A percentile compares a stretch with the other conserved stretches of the same genome.
phyloP scores from a whole-genome alignment of 2,797 vertebrate genomes.

The Arrhamphus sclerolepis region DNA sequence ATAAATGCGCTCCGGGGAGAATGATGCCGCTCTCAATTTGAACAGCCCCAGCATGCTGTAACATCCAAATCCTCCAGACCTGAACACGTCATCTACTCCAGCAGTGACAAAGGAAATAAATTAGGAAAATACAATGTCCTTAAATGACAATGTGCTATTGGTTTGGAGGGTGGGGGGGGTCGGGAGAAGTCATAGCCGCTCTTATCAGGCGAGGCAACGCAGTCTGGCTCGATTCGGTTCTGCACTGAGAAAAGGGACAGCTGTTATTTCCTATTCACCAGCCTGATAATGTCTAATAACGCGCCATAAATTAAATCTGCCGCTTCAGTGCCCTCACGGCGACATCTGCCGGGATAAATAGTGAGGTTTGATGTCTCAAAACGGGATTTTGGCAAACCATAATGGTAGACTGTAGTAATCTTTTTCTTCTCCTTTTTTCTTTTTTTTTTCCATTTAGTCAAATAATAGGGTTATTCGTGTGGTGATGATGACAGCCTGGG shows the following conservation, averaged over 20 bases:
- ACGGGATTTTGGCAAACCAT: constrained; percentile 66
- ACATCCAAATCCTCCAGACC: constrained; percentile 53
- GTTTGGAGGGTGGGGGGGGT: neutral
- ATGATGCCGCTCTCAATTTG: constrained; percentile 49
- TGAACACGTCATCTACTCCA: constrained; percentile 41
- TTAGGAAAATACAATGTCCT: constrained; percentile 52
- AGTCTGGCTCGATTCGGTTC: constrained; percentile 21
- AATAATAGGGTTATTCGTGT: constrained; percentile 77
- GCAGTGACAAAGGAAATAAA: constrained; percentile 51
- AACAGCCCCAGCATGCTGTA: constrained; percentile 39
- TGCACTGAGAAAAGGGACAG: constrained; percentile 34
- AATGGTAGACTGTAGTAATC: constrained; percentile 48
- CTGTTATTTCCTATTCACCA: constrained; percentile 64
- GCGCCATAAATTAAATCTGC: constrained; percentile 70
- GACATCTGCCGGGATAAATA: constrained; percentile 58
- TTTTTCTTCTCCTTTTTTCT: too few relatives aligned
- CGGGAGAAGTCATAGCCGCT: constrained; percentile 19
- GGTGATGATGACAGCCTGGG: constrained; percentile 28
- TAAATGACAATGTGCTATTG: constrained; percentile 50
- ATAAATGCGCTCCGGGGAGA: constrained; percentile 54
- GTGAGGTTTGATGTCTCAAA: constrained; percentile 55
- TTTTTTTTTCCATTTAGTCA: constrained; percentile 62
- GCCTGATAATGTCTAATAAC: constrained; percentile 73
- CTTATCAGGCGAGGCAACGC: constrained; percentile 36
- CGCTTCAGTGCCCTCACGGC: constrained; percentile 43